These are phyloP conservation scores for Episyrphus balteatus DNA, from an alignment of 1,140 invertebrate species.

Conservation along the genomic window DNA sequence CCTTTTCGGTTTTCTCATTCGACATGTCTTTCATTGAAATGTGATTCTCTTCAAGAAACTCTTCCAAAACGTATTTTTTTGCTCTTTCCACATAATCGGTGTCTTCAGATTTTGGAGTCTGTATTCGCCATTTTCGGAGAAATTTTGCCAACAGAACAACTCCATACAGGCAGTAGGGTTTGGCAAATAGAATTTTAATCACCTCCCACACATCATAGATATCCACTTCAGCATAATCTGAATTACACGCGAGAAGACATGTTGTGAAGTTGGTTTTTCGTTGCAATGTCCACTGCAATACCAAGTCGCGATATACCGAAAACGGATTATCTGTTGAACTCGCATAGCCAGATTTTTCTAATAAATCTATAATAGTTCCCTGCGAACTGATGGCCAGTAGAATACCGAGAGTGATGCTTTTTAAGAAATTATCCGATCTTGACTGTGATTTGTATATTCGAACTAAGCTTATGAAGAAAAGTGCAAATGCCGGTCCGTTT, in stretches of 20 bases:
- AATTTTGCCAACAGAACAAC: conserved; percentile 34
- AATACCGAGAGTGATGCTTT: conserved; percentile 18
- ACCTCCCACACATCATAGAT: conserved; percentile 26
- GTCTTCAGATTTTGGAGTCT: conserved; percentile 15
- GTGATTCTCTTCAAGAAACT: conserved; percentile 31
- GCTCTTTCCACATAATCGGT: conserved; percentile 25
- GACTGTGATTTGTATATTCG: conserved; percentile 1
- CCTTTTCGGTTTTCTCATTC: conserved; percentile 26
- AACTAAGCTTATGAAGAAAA: conserved; percentile 16
- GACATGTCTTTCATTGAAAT: conserved; percentile 33
- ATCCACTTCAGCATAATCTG: conserved; percentile 20
- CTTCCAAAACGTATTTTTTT: conserved; percentile 33
- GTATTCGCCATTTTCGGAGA: conserved; percentile 26
- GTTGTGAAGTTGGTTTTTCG: conserved; percentile 24
- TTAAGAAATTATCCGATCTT: conserved; percentile 5
- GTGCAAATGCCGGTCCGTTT: conserved; percentile 15
- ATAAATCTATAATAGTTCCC: conserved; percentile 16
- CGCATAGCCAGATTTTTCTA: conserved; percentile 17
- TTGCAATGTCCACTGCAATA: conserved; percentile 27
- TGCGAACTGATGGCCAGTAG: conserved; percentile 24
- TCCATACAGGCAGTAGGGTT: conserved; percentile 32
- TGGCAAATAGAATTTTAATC: conserved; percentile 28
- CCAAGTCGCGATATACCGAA: conserved; percentile 20
- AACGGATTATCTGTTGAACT: conserved; percentile 12
- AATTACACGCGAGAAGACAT: conserved; percentile 25